These are phyloP conservation scores for Pollicipes pollicipes DNA, from an alignment of 1,140 invertebrate species.

Conservation along the genomic window DNA sequence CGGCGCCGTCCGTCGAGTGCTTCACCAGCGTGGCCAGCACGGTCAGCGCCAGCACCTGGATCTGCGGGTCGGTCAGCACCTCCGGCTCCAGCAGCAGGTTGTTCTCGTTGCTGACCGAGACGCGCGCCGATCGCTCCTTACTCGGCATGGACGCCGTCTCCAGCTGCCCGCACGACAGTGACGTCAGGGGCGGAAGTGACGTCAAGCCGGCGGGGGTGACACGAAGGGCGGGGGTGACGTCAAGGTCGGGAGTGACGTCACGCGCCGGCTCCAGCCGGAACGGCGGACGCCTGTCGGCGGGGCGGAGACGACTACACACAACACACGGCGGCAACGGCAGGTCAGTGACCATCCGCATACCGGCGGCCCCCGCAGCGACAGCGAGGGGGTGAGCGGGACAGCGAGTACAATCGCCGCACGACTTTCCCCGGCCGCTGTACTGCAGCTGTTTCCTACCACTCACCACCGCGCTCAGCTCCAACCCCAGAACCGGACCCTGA, in stretches of 20 bases:
- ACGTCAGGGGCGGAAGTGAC: not conserved
- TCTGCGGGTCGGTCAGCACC: conserved; percentile 68
- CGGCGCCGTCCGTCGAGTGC: conserved; percentile 89
- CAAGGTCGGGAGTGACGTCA: conserved; percentile 4
- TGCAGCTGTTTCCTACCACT: too few relatives aligned
- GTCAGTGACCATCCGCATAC: too few relatives aligned
- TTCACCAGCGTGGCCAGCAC: conserved; percentile 88
- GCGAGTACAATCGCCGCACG: too few relatives aligned
- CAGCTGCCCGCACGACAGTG: not conserved
- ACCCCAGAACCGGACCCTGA: too few relatives aligned
- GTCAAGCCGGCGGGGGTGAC: not conserved
- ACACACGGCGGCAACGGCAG: too few relatives aligned
- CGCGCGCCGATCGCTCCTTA: conserved; percentile 44
- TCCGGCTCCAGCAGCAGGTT: conserved; percentile 88
- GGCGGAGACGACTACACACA: too few relatives aligned
- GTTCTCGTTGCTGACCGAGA: conserved; percentile 81
- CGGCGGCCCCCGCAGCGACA: too few relatives aligned
- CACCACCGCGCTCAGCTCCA: too few relatives aligned
- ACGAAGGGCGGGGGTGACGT: not conserved
- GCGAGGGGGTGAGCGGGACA: too few relatives aligned
- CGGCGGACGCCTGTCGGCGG: too few relatives aligned
- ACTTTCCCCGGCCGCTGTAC: too few relatives aligned
- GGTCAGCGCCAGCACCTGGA: conserved; percentile 80
- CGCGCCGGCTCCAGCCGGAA: too few relatives aligned
- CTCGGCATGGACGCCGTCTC: conserved; percentile 1